These are phyloP conservation scores for Passer domesticus DNA, from an alignment of 2,113 vertebrate genomes.

Conservation along the genomic window DNA sequence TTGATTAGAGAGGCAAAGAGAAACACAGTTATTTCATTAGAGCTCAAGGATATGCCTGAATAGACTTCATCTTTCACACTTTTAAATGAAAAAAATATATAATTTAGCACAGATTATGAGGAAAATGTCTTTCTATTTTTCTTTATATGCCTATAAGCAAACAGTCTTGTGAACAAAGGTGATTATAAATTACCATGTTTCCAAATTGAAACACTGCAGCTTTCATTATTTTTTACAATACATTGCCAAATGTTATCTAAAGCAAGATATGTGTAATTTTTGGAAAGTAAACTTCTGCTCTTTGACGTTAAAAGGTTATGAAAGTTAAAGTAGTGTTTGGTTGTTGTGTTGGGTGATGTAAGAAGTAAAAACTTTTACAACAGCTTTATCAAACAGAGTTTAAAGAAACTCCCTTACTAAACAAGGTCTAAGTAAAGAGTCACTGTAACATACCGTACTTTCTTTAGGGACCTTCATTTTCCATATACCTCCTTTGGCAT, in stretches of 20 bases:
- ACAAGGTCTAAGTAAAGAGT: not conserved
- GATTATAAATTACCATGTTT: not conserved
- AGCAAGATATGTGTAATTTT: not conserved
- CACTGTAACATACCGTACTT: constrained; percentile 80
- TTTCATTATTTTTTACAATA: not conserved
- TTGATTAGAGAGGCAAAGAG: not conserved
- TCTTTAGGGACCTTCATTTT: constrained; percentile 97
- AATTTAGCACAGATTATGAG: not conserved
- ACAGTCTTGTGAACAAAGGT: not conserved
- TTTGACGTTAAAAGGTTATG: not conserved
- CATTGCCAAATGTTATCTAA: not conserved
- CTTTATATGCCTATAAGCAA: not conserved
- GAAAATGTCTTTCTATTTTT: not conserved
- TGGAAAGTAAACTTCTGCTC: not conserved
- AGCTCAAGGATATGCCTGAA: not conserved
- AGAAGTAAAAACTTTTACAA: not conserved
- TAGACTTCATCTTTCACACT: not conserved
- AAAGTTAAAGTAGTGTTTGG: not conserved
- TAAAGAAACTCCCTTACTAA: not conserved
- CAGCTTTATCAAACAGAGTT: not conserved
- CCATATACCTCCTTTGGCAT: constrained; percentile 93
- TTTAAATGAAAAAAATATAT: not conserved
- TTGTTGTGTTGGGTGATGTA: not conserved
- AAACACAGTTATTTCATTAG: not conserved
- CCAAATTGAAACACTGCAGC: not conserved